Percentiles rank a stretch among this genome's conserved stretches.
Evolutionary conservation across 1,140 invertebrate genomes (phyloP).

Genomic region (Andrena cerasifolii): DNA sequence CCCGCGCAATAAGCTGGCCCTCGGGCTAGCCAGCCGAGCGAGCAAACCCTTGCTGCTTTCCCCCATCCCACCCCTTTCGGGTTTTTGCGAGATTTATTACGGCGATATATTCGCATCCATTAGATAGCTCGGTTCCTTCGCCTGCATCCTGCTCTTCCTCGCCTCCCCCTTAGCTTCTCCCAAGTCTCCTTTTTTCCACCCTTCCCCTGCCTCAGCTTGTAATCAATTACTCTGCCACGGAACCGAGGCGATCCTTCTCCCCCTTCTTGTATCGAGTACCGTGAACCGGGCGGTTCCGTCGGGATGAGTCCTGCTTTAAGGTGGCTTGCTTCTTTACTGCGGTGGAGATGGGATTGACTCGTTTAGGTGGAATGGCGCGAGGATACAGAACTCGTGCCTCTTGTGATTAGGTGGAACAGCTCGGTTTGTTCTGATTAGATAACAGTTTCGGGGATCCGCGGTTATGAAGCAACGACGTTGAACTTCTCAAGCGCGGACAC

Average conservation of each 20-base stretch:
- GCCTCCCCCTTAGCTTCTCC: background rate
- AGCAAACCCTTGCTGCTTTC: slow-evolving; percentile 43
- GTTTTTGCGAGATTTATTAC: slow-evolving; percentile 83
- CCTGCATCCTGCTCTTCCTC: slow-evolving; percentile 47
- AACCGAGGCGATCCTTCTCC: slow-evolving; percentile 42
- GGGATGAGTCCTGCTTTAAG: background rate
- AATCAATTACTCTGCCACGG: slow-evolving; percentile 55
- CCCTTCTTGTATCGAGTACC: background rate
- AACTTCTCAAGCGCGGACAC: too few species aligned
- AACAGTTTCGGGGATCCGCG: too few species aligned
- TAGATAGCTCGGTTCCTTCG: slow-evolving; percentile 77
- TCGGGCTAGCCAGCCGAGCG: slow-evolving; percentile 37
- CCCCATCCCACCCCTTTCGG: slow-evolving; percentile 52
- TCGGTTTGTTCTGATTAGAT: too few species aligned
- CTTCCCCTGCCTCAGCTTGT: background rate
- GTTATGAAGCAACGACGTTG: too few species aligned
- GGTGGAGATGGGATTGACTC: too few species aligned
- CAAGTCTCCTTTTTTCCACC: background rate
- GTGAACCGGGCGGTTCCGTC: too few species aligned
- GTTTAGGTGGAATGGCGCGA: too few species aligned
- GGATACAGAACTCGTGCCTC: too few species aligned
- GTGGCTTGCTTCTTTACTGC: background rate
- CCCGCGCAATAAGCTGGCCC: slow-evolving; percentile 59
- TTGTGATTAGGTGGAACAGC: too few species aligned
- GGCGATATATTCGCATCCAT: slow-evolving; percentile 83